Conservation (phyloP, 2,113 vertebrate genomes). For the Thomomys bottae region DNA sequence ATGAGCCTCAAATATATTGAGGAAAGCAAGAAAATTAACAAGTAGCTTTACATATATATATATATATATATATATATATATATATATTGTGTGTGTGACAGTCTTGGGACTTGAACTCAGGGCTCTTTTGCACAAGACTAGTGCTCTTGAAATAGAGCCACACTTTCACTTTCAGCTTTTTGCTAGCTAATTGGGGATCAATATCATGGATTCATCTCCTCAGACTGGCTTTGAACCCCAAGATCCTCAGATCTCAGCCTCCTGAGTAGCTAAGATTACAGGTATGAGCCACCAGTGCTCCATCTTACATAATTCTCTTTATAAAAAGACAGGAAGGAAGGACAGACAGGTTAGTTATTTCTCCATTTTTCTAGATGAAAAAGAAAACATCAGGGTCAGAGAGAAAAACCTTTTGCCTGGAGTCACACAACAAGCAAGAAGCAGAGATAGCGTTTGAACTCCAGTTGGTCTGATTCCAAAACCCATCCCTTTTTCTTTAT, state of each 20-base stretch:
- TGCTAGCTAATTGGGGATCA: too few species aligned
- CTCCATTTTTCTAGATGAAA: constrained; percentile 29
- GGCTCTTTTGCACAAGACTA: too few species aligned
- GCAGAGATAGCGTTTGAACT: not conserved
- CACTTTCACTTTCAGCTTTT: too few species aligned
- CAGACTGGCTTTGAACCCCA: too few species aligned
- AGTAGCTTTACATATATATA: constrained; percentile 15
- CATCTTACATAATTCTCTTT: constrained; percentile 26
- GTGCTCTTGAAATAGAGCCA: too few species aligned
- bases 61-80: too few species aligned
- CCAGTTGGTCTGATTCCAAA: constrained; percentile 4
- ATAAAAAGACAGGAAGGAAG: not conserved
- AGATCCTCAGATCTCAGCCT: too few species aligned
- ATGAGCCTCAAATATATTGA: not conserved
- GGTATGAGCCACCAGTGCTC: too few species aligned
- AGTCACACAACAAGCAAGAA: constrained; percentile 1
- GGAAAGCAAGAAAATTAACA: not conserved
- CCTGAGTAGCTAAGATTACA: too few species aligned
- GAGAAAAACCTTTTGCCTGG: not conserved
- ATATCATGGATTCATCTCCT: too few species aligned
- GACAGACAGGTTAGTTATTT: not conserved
- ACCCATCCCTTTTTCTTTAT: not conserved
- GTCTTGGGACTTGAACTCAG: too few species aligned
- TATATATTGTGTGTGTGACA: too few species aligned
- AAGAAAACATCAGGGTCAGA: not conserved